Evolutionary conservation across 2,888 invertebrate species (phyloP).

Genomic region (Myopa tessellatipennis): DNA sequence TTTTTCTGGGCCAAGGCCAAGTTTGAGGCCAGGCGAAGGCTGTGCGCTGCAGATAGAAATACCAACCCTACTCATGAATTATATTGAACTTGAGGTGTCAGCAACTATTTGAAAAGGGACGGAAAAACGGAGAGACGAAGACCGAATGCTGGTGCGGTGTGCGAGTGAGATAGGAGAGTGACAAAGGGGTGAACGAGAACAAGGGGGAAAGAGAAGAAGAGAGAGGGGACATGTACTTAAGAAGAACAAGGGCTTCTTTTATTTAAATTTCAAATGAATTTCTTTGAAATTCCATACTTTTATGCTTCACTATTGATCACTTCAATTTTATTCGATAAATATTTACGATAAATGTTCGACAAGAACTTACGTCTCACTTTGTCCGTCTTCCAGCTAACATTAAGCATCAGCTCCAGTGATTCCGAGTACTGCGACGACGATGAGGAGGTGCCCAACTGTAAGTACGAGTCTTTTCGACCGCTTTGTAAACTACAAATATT

Average conservation of each 20-base stretch:
- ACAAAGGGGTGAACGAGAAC: too few species aligned
- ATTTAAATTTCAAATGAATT: too few species aligned
- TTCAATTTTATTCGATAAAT: too few species aligned
- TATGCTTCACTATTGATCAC: too few species aligned
- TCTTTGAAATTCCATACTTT: too few species aligned
- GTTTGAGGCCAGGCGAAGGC: slow-evolving; percentile 17
- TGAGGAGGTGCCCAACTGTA: slow-evolving; percentile 64
- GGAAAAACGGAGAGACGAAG: too few species aligned
- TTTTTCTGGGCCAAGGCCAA: slow-evolving; percentile 25
- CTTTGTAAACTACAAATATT: background rate
- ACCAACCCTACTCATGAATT: background rate
- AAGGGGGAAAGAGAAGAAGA: too few species aligned
- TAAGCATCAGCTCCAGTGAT: slow-evolving; percentile 67
- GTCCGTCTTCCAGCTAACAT: slow-evolving; percentile 58
- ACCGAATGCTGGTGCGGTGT: too few species aligned
- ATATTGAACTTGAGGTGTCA: slow-evolving; percentile 22
- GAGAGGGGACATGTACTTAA: too few species aligned
- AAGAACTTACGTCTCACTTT: too few species aligned
- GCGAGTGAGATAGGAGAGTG: background rate
- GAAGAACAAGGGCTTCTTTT: too few species aligned
- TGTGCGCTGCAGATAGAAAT: background rate
- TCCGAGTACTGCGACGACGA: slow-evolving; percentile 67
- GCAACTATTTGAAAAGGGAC: background rate
- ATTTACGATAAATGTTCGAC: too few species aligned
- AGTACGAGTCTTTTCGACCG: slow-evolving; percentile 43